Evolutionary conservation across 2,113 vertebrate species (phyloP).

Genomic region (Passer domesticus): DNA sequence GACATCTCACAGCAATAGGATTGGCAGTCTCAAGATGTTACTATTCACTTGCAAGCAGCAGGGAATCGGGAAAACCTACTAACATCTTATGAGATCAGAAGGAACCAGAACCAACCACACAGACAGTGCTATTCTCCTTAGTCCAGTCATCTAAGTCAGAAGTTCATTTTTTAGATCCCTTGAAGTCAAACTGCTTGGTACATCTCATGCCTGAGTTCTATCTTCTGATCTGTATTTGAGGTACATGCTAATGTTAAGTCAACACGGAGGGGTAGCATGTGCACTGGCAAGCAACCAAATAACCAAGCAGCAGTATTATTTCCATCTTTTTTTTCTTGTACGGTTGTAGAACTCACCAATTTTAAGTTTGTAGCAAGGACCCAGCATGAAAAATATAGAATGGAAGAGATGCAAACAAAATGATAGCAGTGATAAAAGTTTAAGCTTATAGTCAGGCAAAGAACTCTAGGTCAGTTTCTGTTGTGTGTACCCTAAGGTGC

Average conservation of each 20-base stretch:
- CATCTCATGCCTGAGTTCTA: constrained; percentile 7
- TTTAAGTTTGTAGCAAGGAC: constrained; percentile 92
- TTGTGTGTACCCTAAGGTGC: constrained; percentile 52
- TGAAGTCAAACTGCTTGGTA: constrained; percentile 4
- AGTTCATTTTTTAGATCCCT: neutral
- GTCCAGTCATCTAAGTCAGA: neutral
- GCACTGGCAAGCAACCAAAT: constrained; percentile 74
- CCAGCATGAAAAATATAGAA: constrained; percentile 85
- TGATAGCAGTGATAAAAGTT: constrained; percentile 79
- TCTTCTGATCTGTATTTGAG: constrained; percentile 51
- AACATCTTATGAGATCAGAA: constrained; percentile 48
- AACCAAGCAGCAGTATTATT: constrained; percentile 68
- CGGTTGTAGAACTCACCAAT: constrained; percentile 90
- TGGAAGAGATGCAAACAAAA: constrained; percentile 83
- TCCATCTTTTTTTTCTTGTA: constrained; percentile 63
- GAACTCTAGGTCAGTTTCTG: constrained; percentile 49
- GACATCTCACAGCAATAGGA: neutral
- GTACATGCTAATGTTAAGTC: constrained; percentile 47
- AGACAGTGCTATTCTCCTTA: neutral
- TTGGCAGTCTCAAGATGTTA: constrained; percentile 36
- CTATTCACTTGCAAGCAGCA: constrained; percentile 45
- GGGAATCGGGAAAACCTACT: neutral
- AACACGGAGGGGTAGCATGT: constrained; percentile 24
- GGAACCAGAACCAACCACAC: constrained; percentile 31
- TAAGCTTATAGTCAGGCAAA: constrained; percentile 76